Base-by-base conservation (phyloP, 2,888 invertebrate genomes). In the Ptychoptera contaminata region DNA sequence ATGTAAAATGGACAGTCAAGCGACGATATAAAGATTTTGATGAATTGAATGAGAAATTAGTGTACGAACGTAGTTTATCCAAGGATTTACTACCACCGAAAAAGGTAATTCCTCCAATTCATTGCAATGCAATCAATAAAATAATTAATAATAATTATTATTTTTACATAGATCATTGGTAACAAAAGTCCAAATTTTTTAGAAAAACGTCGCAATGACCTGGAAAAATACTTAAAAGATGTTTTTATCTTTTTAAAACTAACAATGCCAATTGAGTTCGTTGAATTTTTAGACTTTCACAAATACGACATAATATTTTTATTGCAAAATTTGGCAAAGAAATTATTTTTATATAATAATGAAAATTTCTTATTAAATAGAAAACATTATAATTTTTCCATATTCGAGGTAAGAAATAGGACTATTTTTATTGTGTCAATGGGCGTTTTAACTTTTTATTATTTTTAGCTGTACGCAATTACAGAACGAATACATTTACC, bases 41-140 rank as follows among this genome's bases (percentile, higher is more conserved):
- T 51, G 84, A 87, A 45, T 71, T 94, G 11, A 87, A 94, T 62
- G 83, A 86, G 43, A 78, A 77, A 58, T 69, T 93, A n/a, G 80
- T 86, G 0, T 62, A 71, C 3, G 82, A 85, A 54, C 82, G 85
- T 63, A 83, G 84, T 42, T 76, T 90, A 4, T 77, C 83, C 8
- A 87, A 83, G 59, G 87, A 86, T 55, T 70, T 90, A 47, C 67
- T 96, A 12, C 96, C 96, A 10, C 91, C 91, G 1, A 96, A 97
- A 65, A 93, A 92, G 68, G 65, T 65, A 44, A 4, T 10, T 29
- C n/a, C n/a, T 37, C 23, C 2, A 1, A 40, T 23, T 30, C 35
- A 16, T 10, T 29, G 36, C 31, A 31, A 31, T 31, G 10, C 8
- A 31, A 8, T 31, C 10, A 10, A 8, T 8, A 31, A 31, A 31